Evolutionary conservation across 1,140 invertebrate genomes (phyloP).

Genomic region (Heliconius hewitsoni): DNA sequence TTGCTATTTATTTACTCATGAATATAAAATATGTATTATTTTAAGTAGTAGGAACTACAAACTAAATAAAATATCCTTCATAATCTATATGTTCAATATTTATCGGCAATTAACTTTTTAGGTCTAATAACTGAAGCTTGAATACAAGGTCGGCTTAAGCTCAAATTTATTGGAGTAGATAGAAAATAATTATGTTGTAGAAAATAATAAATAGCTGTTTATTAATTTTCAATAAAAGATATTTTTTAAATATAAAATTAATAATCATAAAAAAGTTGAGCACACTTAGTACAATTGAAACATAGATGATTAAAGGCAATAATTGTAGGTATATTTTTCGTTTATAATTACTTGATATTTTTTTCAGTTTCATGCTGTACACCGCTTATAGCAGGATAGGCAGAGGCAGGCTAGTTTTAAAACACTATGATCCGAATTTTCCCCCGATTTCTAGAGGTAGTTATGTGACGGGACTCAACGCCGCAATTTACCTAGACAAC

Average conservation of each 20-base stretch:
- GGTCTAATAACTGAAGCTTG: background rate
- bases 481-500: no score
- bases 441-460: no score
- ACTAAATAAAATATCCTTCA: background rate
- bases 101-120: background rate
- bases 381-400: no score
- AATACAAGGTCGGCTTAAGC: background rate
- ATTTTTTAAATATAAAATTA: background rate
- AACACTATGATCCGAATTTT: no score
- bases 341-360: no score
- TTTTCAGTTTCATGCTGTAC: no score
- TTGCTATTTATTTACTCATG: no score
- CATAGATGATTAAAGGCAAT: background rate
- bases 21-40: no score
- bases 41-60: background rate
- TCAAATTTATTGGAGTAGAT: background rate
- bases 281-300: background rate
- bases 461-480: no score
- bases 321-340: no score
- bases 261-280: background rate
- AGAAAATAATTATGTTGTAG: background rate
- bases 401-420: no score
- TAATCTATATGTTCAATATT: background rate
- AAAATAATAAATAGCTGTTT: no score
- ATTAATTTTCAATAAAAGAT: background rate